Evolutionary conservation across 2,797 vertebrate genomes (phyloP).

Genomic region (Odontamblyopus rebecca): DNA sequence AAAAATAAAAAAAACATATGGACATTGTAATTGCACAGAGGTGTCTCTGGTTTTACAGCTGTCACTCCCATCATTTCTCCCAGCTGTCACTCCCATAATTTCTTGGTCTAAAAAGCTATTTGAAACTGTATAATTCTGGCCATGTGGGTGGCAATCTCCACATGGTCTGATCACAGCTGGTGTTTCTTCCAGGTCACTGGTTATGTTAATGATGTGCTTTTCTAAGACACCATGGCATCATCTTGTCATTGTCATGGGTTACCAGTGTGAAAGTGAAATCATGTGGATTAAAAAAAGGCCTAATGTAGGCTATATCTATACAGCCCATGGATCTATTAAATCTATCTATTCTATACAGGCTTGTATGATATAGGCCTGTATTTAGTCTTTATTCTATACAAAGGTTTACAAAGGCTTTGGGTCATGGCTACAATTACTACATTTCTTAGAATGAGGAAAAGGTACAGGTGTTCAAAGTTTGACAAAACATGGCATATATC

Average conservation of each 20-base stretch:
- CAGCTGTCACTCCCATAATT: not conserved
- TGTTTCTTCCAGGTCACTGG: slow-evolving; percentile 2
- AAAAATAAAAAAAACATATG: no score
- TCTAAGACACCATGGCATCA: not conserved
- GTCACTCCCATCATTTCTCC: not conserved
- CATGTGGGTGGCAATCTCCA: not conserved
- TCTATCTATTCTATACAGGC: no score
- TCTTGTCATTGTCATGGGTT: not conserved
- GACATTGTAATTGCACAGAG: no score
- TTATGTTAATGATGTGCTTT: not conserved
- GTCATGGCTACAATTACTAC: no score
- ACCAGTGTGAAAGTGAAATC: not conserved
- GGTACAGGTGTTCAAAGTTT: no score
- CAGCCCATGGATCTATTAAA: no score
- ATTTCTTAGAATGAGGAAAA: no score
- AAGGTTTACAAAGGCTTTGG: no score
- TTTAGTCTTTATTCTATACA: no score
- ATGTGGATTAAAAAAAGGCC: not conserved
- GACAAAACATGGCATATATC: no score
- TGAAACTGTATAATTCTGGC: not conserved
- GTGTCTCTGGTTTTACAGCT: no score
- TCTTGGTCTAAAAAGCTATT: not conserved
- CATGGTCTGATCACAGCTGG: not conserved
- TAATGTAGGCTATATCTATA: no score
- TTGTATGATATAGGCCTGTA: not conserved